Evolutionary conservation across 2,113 vertebrate genomes (phyloP).

Genomic region (Dromiciops gliroides): DNA sequence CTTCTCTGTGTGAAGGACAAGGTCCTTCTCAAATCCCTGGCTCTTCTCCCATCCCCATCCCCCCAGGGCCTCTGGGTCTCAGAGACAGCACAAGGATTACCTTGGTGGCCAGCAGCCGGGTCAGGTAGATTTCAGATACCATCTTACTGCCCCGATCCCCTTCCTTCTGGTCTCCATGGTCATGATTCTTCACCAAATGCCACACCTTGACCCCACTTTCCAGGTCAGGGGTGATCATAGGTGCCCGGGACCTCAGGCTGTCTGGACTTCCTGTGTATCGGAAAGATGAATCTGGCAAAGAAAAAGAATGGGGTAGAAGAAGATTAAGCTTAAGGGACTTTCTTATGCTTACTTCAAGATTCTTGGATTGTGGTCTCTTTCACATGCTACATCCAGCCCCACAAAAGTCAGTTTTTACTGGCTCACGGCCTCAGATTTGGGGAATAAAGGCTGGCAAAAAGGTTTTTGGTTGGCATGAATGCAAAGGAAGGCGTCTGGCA

Average conservation of each 20-base stretch:
- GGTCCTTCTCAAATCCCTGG: rapidly evolving
- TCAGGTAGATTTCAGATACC: constrained; percentile 99
- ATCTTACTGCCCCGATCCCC: constrained; percentile 98
- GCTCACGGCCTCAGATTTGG: neutral
- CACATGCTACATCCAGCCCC: neutral
- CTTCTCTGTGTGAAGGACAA: rapidly evolving
- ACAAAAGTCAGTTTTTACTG: neutral
- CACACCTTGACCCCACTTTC: constrained; percentile 98
- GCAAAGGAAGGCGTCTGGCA: neutral
- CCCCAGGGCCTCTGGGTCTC: neutral
- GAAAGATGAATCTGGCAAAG: constrained; percentile 93
- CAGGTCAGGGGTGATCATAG: constrained; percentile 98
- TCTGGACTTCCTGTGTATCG: constrained; percentile 98
- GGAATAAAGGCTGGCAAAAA: constrained; percentile 16
- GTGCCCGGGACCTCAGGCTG: constrained; percentile 95
- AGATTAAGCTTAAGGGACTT: constrained; percentile 61
- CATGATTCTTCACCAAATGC: constrained; percentile 99
- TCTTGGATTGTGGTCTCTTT: constrained; percentile 6
- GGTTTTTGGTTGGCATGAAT: constrained; percentile 2
- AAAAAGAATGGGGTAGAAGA: constrained; percentile 38
- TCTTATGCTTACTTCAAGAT: neutral
- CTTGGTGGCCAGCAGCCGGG: constrained; percentile 96
- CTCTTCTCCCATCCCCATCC: rapidly evolving
- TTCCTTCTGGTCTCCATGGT: constrained; percentile 98
- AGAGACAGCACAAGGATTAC: constrained; percentile 75